Evolutionary conservation across 2,888 invertebrate species (phyloP), one percentile per base, ranked within the genome.

Genomic region (Hoplodrina blanda): DNA sequence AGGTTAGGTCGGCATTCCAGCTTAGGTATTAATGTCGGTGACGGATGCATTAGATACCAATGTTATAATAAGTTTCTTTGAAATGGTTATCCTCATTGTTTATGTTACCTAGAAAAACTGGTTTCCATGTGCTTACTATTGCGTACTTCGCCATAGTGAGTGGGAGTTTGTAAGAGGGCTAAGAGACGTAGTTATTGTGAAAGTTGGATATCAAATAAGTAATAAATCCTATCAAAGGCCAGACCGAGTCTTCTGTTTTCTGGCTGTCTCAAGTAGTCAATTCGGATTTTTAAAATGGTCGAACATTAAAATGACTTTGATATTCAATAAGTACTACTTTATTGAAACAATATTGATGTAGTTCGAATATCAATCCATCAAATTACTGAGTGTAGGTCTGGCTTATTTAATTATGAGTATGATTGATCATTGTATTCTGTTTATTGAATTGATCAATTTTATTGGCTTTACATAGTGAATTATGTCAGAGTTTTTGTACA

Each of bases 381-480:
- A 50, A 53, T 52, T 52, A 52, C 37, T 46, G 20, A 30, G 11
- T 25, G 33, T 44, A 33, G 33, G 17, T 46, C 15, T 46, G 4
- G 11, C 20, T 63, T 53, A 79, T 67, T 63, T 60, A 67, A 50
- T 79, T 61, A 53, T 20, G 59, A 53, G 41, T 53, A 37, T 63
- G 60, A 76, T 73, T 67, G 68, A 79, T 74, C 13, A 25, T 50
- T 78, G 15, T 44, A 72, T 61, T 63, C 13, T 41, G 25, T 41
- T 11, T 41, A 53, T 61, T 53, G 41, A 33, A 17, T 13, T 49
- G n/a, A 76, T 60, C 25, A 37, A 59, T 60, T 60, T 50, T 17
- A 57, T 30, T 75, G 52, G 50, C 13, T 73, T 30, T 30, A 15
- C 20, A n/a, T 5, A 20, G 10, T 33, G 30, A 33, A 63, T 46